phyloP scores from a whole-genome alignment of 2,113 vertebrate genomes.

The Pseudolaguvia tuberculata region DNA sequence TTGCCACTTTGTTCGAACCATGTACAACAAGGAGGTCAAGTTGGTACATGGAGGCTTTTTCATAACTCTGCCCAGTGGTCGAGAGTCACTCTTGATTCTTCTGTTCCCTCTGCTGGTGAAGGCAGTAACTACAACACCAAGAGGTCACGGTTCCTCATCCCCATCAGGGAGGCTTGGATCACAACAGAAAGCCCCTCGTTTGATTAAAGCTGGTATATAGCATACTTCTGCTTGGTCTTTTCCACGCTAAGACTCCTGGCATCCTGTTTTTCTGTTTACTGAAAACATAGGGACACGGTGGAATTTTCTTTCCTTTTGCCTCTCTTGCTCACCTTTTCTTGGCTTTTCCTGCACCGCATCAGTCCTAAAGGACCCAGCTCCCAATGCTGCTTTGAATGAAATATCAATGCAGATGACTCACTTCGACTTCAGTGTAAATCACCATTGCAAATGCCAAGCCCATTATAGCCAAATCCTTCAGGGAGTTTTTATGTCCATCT shows the following conservation, averaged over 20 bases:
- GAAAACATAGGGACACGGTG: background rate
- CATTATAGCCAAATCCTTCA: slow-evolving; percentile 67
- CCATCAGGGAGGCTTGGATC: slow-evolving; percentile 4
- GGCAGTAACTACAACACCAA: slow-evolving; percentile 68
- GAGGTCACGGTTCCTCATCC: slow-evolving; percentile 17
- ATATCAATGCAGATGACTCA: slow-evolving; percentile 73
- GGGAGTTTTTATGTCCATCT: slow-evolving; percentile 63
- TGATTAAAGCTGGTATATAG: background rate
- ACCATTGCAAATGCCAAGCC: slow-evolving; percentile 71
- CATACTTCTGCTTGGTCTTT: background rate
- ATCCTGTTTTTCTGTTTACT: slow-evolving; percentile 11
- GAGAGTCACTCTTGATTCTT: slow-evolving; percentile 66
- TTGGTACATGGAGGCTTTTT: slow-evolving; percentile 26
- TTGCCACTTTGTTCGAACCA: slow-evolving; percentile 7
- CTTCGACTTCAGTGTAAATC: slow-evolving; percentile 69
- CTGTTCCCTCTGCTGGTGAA: slow-evolving; percentile 76
- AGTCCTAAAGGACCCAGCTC: slow-evolving; percentile 47
- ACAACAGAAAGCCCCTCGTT: background rate
- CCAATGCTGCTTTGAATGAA: slow-evolving; percentile 60
- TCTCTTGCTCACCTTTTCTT: slow-evolving; percentile 40
- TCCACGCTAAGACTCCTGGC: background rate
- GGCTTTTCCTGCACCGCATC: slow-evolving; percentile 39
- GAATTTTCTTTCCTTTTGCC: slow-evolving; percentile 24
- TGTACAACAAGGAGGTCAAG: slow-evolving; percentile 2
- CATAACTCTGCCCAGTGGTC: slow-evolving; percentile 16